Evolutionary conservation across 2,888 invertebrate genomes (phyloP), one percentile per base, ranked within the genome.

Genomic region (Sphaerophoria taeniata): DNA sequence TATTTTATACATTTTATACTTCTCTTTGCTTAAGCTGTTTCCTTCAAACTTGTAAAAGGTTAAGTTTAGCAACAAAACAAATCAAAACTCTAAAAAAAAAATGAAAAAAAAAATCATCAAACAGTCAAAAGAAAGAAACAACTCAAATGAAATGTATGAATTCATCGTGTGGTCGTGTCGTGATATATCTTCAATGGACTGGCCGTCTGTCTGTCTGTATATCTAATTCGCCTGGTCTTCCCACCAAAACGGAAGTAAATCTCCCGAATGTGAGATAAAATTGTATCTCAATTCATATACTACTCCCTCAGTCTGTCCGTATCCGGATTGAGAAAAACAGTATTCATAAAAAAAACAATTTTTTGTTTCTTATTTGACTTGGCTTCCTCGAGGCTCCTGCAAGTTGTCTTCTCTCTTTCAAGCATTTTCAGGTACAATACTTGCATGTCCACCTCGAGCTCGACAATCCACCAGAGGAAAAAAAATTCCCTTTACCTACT

Each of bases 191-290:
- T 73, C 76, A 75, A 72, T 70, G 76, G 69, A 71, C 47, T 78
- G n/a, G n/a, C 36, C 74, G 4, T 16, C 6, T 43, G 78, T 31
- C 36, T 74, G 16, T 73, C 61, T 65, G 31, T 60, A 9, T 43
- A 7, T 43, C 11, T 6, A 43, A 7, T 43, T 43, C 39, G 3
- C 39, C 39, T 43, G 5, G 9, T 6, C 4, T 11, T 16, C 71
- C 61, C 76, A 81, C 73, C 61, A 60, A 85, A 85, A 85, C 85
- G 85, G 85, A 85, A 85, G 85, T 85, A 85, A 81, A 85, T 81
- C 85, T 85, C 76, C 73, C 70, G 70, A 80, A 73, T 80, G 70
- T 81, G 80, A 85, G 74, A 79, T 76, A 60, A 75, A 76, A 72
- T 75, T 79, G 74, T 84, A 79, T 84, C 84, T 84, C 72, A 83